These are phyloP conservation scores for Neoscelio sp. DNA, from an alignment of 2,888 invertebrate species.

Conservation along the genomic window DNA sequence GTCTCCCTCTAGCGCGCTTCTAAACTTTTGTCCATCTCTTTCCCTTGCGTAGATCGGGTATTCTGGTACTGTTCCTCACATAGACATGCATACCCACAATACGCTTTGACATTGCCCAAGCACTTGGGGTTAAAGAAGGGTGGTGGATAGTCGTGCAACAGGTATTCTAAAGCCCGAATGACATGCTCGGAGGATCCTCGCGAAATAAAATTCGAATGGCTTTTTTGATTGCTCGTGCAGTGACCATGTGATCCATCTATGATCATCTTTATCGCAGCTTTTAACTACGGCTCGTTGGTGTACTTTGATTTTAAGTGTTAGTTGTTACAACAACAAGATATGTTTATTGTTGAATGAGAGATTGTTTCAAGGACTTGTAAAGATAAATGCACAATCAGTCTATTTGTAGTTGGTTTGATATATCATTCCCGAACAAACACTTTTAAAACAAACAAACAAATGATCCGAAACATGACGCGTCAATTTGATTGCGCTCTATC, in stretches of 20 bases:
- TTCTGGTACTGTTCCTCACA: slow-evolving; percentile 69
- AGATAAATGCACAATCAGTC: too few species aligned
- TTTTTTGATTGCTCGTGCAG: slow-evolving; percentile 38
- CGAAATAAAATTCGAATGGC: slow-evolving; percentile 69
- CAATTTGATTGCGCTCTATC: too few species aligned
- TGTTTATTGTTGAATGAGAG: too few species aligned
- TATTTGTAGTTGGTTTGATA: too few species aligned
- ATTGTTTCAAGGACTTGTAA: too few species aligned
- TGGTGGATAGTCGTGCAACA: slow-evolving; percentile 77
- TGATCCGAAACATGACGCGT: background rate
- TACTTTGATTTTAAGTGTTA: background rate
- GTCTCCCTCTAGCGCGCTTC: too few species aligned
- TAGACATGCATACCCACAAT: slow-evolving; percentile 67
- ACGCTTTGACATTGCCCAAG: slow-evolving; percentile 54
- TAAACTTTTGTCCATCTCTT: slow-evolving; percentile 58
- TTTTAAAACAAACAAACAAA: background rate
- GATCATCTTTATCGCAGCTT: slow-evolving; percentile 22
- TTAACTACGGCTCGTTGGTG: background rate
- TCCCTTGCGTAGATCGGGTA: slow-evolving; percentile 69
- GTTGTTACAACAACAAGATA: too few species aligned
- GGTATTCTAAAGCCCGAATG: slow-evolving; percentile 79
- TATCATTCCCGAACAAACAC: too few species aligned
- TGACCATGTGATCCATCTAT: slow-evolving; percentile 23
- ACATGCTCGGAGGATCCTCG: slow-evolving; percentile 77
- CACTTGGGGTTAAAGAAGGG: slow-evolving; percentile 70